Evolutionary conservation across 2,888 invertebrate genomes (phyloP).

Genomic region (Agrotis puta): DNA sequence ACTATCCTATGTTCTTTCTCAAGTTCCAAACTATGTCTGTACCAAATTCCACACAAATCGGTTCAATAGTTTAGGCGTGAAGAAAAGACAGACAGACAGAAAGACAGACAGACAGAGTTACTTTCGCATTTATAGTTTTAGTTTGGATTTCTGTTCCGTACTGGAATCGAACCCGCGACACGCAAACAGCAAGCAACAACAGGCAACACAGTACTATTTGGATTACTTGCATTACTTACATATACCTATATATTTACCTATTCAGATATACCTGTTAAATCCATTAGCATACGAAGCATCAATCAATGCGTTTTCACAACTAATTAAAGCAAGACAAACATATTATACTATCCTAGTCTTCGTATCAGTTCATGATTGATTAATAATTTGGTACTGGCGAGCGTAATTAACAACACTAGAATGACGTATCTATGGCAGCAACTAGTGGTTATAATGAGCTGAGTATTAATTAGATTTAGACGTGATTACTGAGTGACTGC

Average conservation of each 20-base stretch:
- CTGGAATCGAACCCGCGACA: too few species aligned
- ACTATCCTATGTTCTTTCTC: too few species aligned
- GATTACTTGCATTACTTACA: too few species aligned
- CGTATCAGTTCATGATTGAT: conserved; percentile 30
- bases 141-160: too few species aligned
- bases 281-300: neutral
- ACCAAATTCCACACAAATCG: too few species aligned
- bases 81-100: too few species aligned
- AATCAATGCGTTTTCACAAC: conserved; percentile 2
- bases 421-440: conserved; percentile 20
- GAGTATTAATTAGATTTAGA: conserved; percentile 11
- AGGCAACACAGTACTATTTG: too few species aligned
- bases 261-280: neutral
- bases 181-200: too few species aligned
- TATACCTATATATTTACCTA: neutral
- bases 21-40: too few species aligned
- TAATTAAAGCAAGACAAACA: conserved; percentile 21
- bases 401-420: conserved; percentile 42
- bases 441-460: conserved; percentile 38
- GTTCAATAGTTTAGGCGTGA: too few species aligned
- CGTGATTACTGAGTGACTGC: neutral
- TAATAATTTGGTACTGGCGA: conserved; percentile 20
- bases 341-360: neutral
- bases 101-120: too few species aligned
- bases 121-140: too few species aligned